Conservation (phyloP, 2,888 invertebrate genomes). For the Linnaemya tessellans region DNA sequence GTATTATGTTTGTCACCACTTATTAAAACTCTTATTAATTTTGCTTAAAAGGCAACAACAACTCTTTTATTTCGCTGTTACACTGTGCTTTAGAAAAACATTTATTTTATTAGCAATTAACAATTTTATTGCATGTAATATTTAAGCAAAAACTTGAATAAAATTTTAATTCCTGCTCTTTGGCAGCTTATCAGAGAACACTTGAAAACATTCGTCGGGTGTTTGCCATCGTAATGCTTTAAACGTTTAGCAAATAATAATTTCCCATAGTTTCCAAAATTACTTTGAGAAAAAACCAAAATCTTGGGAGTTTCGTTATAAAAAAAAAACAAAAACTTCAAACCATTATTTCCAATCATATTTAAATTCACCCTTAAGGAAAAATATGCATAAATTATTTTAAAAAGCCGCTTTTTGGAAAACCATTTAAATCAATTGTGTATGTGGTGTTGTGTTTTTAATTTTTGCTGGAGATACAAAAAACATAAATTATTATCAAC, state of each 20-base stretch:
- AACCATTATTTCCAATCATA: constrained; percentile 17
- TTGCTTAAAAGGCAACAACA: too few relatives aligned
- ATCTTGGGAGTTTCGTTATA: background rate
- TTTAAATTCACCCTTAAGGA: constrained; percentile 1
- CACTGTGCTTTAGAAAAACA: too few relatives aligned
- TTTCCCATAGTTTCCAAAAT: background rate
- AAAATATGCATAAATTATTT: constrained; percentile 2
- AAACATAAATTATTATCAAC: background rate
- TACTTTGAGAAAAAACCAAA: background rate
- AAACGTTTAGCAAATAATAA: background rate
- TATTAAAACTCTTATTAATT: too few relatives aligned
- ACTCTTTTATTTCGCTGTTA: too few relatives aligned
- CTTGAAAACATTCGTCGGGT: background rate
- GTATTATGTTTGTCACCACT: too few relatives aligned
- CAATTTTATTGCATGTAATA: too few relatives aligned
- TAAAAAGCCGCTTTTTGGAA: background rate
- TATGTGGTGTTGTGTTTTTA: background rate
- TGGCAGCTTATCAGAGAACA: too few relatives aligned
- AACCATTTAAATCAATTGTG: background rate
- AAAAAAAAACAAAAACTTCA: constrained; percentile 4
- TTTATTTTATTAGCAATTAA: too few relatives aligned
- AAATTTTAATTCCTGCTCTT: too few relatives aligned
- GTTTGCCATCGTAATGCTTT: background rate
- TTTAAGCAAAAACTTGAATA: too few relatives aligned
- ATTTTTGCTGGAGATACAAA: background rate